Percentiles rank a stretch among this genome's conserved stretches.
Conservation (phyloP, 2,888 invertebrate genomes). For the Drosophila mimica region DNA sequence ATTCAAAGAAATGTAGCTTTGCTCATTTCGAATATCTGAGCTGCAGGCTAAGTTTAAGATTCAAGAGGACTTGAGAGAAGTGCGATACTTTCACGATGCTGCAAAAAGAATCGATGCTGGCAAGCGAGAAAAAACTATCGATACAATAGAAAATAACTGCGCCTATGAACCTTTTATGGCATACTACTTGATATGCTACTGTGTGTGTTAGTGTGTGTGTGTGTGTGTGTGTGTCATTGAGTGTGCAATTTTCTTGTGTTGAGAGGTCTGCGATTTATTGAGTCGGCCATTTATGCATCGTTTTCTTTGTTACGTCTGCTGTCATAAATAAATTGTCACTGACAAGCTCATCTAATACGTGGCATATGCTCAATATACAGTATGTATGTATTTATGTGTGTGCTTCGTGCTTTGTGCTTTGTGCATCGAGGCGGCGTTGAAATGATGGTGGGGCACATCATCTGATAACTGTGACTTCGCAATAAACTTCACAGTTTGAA, state of each 20-base stretch:
- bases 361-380: constrained; percentile 33
- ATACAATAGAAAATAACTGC: neutral
- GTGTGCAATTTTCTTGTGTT: constrained; percentile 14
- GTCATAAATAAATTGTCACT: constrained; percentile 54
- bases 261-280: constrained; percentile 50
- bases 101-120: neutral
- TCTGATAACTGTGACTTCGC: constrained; percentile 18
- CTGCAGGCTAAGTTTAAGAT: neutral
- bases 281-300: constrained; percentile 14
- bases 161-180: neutral
- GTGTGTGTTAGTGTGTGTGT: neutral
- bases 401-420: constrained; percentile 4
- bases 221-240: neutral
- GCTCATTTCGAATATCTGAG: neutral
- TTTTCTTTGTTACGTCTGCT: constrained; percentile 19
- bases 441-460: neutral
- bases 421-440: constrained; percentile 3
- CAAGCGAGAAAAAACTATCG: neutral
- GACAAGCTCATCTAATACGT: constrained; percentile 49
- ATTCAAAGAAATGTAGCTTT: neutral
- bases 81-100: neutral
- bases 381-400: constrained; percentile 16
- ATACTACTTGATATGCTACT: constrained; percentile 20
- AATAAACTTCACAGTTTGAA: constrained; percentile 28
- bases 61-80: neutral